Evolutionary conservation across 2,888 invertebrate genomes (phyloP), one percentile per base, ranked within the genome.

Genomic region (Mayetiola destructor): DNA sequence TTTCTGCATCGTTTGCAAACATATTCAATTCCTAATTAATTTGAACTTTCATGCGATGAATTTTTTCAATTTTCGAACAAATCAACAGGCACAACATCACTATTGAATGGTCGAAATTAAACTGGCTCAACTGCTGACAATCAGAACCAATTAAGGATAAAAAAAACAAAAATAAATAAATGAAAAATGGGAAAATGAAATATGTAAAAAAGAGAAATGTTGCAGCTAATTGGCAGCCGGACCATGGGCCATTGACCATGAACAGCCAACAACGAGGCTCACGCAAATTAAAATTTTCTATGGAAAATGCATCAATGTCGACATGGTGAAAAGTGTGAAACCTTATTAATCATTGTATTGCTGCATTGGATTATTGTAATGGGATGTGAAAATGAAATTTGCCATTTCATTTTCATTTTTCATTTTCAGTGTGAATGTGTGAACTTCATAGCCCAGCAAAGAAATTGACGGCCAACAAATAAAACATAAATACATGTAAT

Each of bases 1-100:
- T n/a, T 27, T 48, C 48, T n/a, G 27, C 16, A n/a, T 48, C 48
- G 27, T 48, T 48, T 48, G 48, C 27, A 48, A 48, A 48, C 48
- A 48, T 48, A 27, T 48, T 23, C 20, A 3, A n/a, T n/a, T n/a
- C n/a, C n/a, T n/a, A n/a, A n/a, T n/a, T n/a, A n/a, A n/a, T n/a
- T n/a, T n/a, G n/a, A n/a, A n/a, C n/a, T n/a, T n/a, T n/a, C n/a
- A n/a, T n/a, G n/a, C n/a, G n/a, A n/a, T n/a, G n/a, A n/a, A n/a
- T n/a, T n/a, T n/a, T n/a, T n/a, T n/a, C n/a, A n/a, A n/a, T n/a
- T n/a, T n/a, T n/a, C n/a, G n/a, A n/a, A n/a, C n/a, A n/a, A n/a
- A n/a, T n/a, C n/a, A n/a, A n/a, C n/a, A n/a, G n/a, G 27, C 27
- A 48, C 27, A 27, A 48, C 48, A 27, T 27, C n/a, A 27, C 48